phyloP scores from a whole-genome alignment of 1,140 invertebrate genomes.

The Saccostrea cuccullata region DNA sequence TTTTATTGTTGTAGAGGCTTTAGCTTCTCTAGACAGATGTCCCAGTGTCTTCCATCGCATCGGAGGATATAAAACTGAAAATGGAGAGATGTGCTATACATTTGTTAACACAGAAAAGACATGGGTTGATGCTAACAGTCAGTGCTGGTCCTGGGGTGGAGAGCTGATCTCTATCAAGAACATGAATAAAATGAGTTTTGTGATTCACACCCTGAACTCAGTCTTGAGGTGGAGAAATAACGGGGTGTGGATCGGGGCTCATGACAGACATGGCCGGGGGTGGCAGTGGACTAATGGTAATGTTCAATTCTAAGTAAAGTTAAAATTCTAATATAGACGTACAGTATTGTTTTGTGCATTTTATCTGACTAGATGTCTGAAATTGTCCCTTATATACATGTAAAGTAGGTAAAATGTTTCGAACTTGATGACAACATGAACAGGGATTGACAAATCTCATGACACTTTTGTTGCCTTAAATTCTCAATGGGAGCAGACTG shows the following conservation, averaged over 20 bases:
- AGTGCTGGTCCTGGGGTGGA: constrained; percentile 62
- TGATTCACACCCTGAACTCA: constrained; percentile 57
- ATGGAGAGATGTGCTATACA: constrained; percentile 60
- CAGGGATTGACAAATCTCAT: no score
- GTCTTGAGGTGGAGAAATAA: constrained; percentile 61
- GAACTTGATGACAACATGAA: no score
- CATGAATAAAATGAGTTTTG: constrained; percentile 62
- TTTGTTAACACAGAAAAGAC: constrained; percentile 64
- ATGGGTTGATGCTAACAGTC: constrained; percentile 60
- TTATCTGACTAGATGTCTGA: no score
- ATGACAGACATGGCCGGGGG: constrained; percentile 40
- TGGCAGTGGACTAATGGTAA: constrained; percentile 68
- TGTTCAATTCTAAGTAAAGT: neutral
- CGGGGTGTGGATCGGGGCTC: constrained; percentile 68
- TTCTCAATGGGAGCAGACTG: no score
- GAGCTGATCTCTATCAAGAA: constrained; percentile 60
- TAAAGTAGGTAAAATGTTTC: no score
- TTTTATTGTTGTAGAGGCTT: neutral
- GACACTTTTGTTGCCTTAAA: no score
- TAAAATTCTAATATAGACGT: no score
- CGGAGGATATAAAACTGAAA: constrained; percentile 1
- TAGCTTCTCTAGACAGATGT: constrained; percentile 25
- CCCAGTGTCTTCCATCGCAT: neutral
- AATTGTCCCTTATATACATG: no score
- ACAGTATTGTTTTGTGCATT: no score